Percentiles rank a stretch among this genome's conserved stretches.
These are phyloP conservation scores for Sapajus apella DNA, from an alignment of 2,113 vertebrate genomes.

Conservation along the genomic window DNA sequence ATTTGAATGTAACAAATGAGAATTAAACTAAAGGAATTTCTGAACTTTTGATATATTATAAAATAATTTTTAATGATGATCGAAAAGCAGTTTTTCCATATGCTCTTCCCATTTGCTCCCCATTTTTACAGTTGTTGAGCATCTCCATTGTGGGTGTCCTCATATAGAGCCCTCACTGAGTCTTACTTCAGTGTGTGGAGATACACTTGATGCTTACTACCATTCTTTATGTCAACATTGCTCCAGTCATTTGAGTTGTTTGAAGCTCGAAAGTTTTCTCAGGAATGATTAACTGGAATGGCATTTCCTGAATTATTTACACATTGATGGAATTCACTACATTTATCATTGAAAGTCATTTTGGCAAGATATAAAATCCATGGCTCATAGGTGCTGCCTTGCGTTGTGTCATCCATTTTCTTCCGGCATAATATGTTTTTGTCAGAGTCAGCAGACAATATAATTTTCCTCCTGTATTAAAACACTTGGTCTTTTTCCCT, in stretches of 20 bases:
- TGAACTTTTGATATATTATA: conserved; percentile 25
- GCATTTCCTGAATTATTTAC: conserved; percentile 23
- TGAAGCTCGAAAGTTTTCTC: conserved; percentile 26
- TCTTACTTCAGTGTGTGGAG: not conserved
- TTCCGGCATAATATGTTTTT: conserved; percentile 32
- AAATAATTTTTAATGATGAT: conserved; percentile 22
- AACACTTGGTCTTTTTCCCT: conserved; percentile 12
- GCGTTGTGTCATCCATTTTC: conserved; percentile 22
- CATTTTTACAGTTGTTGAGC: not conserved
- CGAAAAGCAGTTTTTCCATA: not conserved
- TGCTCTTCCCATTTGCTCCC: not conserved
- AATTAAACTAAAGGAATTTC: conserved; percentile 38
- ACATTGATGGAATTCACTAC: not conserved
- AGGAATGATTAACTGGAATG: not conserved
- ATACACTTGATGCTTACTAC: not conserved
- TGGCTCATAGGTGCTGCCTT: not conserved
- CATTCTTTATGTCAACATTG: not conserved
- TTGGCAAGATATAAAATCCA: conserved; percentile 19
- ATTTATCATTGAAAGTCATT: conserved; percentile 44
- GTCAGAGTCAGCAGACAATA: not conserved
- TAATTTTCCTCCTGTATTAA: conserved; percentile 15
- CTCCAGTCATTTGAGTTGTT: not conserved
- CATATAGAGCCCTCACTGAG: not conserved
- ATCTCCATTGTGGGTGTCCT: not conserved
- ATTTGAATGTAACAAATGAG: conserved; percentile 15